These are phyloP conservation scores for Takifugu rubripes DNA, from an alignment of 2,797 vertebrate genomes.

Conservation along the genomic window DNA sequence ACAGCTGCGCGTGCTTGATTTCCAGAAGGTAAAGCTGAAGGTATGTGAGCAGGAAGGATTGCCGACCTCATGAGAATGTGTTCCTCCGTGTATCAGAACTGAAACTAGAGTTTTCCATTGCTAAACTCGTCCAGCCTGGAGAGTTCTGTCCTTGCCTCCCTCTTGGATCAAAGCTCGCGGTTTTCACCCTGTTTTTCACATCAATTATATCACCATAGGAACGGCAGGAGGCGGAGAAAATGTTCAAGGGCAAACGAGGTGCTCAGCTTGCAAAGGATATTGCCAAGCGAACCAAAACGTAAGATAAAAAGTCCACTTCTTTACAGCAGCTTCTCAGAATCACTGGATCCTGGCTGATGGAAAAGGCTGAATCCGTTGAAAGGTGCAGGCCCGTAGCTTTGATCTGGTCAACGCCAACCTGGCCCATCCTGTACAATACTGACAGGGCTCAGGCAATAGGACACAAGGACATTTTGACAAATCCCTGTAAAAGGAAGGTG, in stretches of 20 bases:
- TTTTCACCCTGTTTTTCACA: slow-evolving; percentile 70
- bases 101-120: not conserved
- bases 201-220: slow-evolving; percentile 88
- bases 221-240: slow-evolving; percentile 99
- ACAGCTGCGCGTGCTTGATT: slow-evolving; percentile 93
- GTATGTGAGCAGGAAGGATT: slow-evolving; percentile 69
- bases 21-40: slow-evolving; percentile 95
- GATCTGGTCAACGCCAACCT: too few species aligned
- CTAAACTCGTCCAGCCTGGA: not conserved
- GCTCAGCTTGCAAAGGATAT: slow-evolving; percentile 99
- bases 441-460: too few species aligned
- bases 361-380: not conserved
- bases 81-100: not conserved
- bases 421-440: too few species aligned
- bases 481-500: too few species aligned
- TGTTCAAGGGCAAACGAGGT: slow-evolving; percentile 99
- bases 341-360: slow-evolving; percentile 64
- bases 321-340: slow-evolving; percentile 84
- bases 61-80: not conserved
- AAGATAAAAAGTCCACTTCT: slow-evolving; percentile 80
- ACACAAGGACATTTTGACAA: too few species aligned
- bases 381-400: too few species aligned
- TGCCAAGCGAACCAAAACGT: slow-evolving; percentile 98
- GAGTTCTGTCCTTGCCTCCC: not conserved
- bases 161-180: slow-evolving; percentile 7